These are phyloP conservation scores for Eristalinus aeneus DNA, from an alignment of 2,888 invertebrate genomes.

Conservation along the genomic window DNA sequence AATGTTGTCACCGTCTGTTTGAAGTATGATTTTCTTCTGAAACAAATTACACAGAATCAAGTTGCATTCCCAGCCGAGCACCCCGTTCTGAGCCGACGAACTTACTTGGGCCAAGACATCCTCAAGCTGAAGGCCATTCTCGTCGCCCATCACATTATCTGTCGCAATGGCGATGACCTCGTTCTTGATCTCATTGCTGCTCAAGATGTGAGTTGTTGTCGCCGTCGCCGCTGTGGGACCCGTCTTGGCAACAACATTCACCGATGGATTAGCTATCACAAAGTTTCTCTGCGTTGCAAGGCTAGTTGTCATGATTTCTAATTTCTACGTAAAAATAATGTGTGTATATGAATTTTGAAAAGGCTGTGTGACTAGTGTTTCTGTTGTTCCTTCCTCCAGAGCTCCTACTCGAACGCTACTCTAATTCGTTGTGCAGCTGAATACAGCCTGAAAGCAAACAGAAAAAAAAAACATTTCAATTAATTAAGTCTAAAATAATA, in stretches of 20 bases:
- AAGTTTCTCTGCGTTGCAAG: conserved; percentile 79
- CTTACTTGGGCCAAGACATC: conserved; percentile 78
- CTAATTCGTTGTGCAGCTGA: conserved; percentile 40
- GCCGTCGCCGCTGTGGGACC: conserved; percentile 21
- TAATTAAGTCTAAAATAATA: neutral
- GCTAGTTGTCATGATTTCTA: conserved; percentile 77
- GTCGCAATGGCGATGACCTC: conserved; percentile 73
- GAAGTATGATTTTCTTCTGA: conserved; percentile 77
- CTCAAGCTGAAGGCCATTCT: conserved; percentile 75
- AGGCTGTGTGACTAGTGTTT: conserved; percentile 45
- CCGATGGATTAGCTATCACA: conserved; percentile 76
- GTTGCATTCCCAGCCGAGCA: neutral
- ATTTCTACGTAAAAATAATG: conserved; percentile 22
- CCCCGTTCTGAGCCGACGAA: neutral
- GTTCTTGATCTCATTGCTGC: conserved; percentile 72
- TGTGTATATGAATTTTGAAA: conserved; percentile 23
- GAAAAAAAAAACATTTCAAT: neutral
- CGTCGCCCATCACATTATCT: conserved; percentile 73
- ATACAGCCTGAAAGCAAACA: conserved; percentile 56
- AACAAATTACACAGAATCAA: conserved; percentile 16
- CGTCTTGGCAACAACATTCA: conserved; percentile 50
- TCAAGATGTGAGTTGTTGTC: conserved; percentile 45
- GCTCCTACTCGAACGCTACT: conserved; percentile 50
- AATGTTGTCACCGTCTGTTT: conserved; percentile 74
- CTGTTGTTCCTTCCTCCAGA: conserved; percentile 4